Evolutionary conservation across 1,140 invertebrate genomes (phyloP).

Genomic region (Maconellicoccus hirsutus): DNA sequence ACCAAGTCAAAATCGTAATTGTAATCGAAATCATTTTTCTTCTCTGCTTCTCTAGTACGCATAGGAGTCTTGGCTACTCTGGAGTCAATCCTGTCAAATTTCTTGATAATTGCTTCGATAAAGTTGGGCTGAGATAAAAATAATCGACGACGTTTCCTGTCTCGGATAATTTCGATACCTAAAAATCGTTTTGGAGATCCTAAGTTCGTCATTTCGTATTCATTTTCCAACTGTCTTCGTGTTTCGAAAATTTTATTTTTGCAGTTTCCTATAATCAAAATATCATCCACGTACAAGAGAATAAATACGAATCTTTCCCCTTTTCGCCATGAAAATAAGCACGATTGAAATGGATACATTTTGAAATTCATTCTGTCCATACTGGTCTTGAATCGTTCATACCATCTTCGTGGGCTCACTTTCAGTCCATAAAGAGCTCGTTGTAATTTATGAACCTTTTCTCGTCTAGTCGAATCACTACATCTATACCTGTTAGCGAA

Average conservation of each 20-base stretch:
- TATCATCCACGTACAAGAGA: conserved; percentile 23
- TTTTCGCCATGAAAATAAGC: not conserved
- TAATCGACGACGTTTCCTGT: not conserved
- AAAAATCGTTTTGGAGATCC: conserved; percentile 2
- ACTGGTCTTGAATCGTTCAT: conserved; percentile 24
- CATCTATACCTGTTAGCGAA: no score
- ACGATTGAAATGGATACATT: not conserved
- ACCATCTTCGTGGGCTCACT: conserved; percentile 33
- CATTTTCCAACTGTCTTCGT: conserved; percentile 14
- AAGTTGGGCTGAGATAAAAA: conserved; percentile 6
- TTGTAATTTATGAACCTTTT: conserved; percentile 33
- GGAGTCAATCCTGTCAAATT: conserved; percentile 14
- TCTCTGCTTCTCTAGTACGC: not conserved
- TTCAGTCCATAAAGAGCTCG: conserved; percentile 37
- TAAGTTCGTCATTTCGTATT: conserved; percentile 15
- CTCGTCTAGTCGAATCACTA: not conserved
- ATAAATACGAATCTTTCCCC: not conserved
- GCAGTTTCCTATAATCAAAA: conserved; percentile 13
- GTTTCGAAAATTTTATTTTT: conserved; percentile 14
- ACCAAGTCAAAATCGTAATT: no score
- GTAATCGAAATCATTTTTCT: not conserved
- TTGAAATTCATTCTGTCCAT: conserved; percentile 21
- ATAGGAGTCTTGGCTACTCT: conserved; percentile 20
- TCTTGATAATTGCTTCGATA: conserved; percentile 16
- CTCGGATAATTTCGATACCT: not conserved